A percentile compares a stretch with the other conserved stretches of the same genome.
These are phyloP conservation scores for Neodiprion fabricii DNA, from an alignment of 1,140 invertebrate species.

Conservation along the genomic window DNA sequence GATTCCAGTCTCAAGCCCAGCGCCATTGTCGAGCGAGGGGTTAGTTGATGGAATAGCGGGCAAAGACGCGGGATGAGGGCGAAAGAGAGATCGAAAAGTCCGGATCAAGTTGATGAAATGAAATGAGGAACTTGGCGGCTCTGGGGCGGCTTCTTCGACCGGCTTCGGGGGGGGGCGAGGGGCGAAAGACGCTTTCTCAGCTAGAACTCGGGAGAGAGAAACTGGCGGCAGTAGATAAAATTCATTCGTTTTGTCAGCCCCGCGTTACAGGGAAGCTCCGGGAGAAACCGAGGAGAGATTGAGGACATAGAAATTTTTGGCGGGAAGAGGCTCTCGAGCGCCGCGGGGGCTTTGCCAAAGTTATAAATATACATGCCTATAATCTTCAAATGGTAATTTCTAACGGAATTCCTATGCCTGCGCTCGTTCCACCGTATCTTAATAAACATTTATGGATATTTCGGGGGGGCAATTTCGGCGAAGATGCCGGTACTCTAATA, in stretches of 20 bases:
- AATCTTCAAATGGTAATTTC: no score
- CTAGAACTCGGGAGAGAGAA: neutral
- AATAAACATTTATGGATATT: no score
- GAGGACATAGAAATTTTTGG: no score
- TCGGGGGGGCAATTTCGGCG: neutral
- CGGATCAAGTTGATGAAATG: constrained; percentile 4
- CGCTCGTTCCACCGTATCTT: no score
- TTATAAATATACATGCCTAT: no score
- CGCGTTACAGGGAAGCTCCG: neutral
- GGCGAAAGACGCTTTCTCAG: neutral
- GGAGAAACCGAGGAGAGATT: no score
- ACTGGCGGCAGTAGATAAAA: neutral
- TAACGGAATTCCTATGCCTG: no score
- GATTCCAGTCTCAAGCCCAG: neutral
- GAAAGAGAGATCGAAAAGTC: neutral
- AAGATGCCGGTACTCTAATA: neutral
- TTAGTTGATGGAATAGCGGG: neutral
- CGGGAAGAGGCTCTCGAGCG: no score
- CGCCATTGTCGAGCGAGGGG: neutral
- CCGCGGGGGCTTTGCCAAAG: no score
- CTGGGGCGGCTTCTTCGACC: neutral
- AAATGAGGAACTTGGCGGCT: neutral
- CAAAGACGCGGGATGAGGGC: neutral
- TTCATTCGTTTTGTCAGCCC: neutral
- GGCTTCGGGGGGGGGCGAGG: neutral